phyloP scores from a whole-genome alignment of 2,888 invertebrate genomes.

The Polydrusus tereticollis region DNA sequence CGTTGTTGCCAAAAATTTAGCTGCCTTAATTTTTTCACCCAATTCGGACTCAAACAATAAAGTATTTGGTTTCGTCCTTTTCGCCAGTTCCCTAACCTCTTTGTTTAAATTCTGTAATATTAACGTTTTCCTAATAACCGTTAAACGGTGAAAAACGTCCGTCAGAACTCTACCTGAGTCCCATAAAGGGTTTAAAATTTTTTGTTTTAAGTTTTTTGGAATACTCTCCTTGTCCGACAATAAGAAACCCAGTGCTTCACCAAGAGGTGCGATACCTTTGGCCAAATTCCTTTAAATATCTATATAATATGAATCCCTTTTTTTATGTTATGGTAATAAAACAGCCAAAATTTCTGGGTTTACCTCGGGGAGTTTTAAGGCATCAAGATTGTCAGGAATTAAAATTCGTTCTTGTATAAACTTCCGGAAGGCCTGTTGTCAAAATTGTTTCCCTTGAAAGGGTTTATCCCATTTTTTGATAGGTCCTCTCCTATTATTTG shows the following conservation, averaged over 20 bases:
- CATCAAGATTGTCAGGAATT: not conserved
- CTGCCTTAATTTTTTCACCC: not conserved
- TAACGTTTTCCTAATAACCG: not conserved
- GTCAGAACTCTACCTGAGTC: not conserved
- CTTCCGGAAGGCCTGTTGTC: not conserved
- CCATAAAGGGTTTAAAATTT: not conserved
- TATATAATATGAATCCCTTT: not conserved
- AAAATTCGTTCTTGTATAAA: not conserved
- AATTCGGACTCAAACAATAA: not conserved
- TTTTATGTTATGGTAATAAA: not conserved
- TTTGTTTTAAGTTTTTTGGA: not conserved
- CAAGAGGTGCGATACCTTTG: not conserved
- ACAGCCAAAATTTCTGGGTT: not conserved
- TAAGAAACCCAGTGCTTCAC: not conserved
- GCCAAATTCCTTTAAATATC: not conserved
- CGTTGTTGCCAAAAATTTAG: not conserved
- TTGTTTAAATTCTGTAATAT: not conserved
- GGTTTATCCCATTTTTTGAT: not conserved
- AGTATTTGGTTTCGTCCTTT: not conserved
- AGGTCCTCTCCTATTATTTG: not conserved
- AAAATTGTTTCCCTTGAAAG: not conserved
- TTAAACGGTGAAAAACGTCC: not conserved
- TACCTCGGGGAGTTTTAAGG: not conserved
- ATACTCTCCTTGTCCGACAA: not conserved
- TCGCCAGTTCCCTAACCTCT: not conserved